Base-by-base conservation (phyloP, 2,888 invertebrate genomes). In the Lordiphosa fenestrarum region DNA sequence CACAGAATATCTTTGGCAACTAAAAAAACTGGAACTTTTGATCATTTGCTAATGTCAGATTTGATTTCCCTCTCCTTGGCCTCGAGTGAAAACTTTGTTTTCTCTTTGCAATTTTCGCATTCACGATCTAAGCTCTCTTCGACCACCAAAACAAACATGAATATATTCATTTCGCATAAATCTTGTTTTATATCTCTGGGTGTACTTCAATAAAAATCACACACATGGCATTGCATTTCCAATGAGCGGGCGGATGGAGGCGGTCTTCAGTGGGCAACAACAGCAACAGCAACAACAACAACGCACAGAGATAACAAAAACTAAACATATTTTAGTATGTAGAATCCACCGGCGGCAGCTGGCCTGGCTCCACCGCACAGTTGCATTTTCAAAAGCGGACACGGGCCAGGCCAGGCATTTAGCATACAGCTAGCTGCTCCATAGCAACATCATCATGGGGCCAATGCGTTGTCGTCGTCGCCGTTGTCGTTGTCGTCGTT, bases 181-280 rank as follows among this genome's bases (percentile, higher is more conserved):
- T 73, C 69, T 71, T 49, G 55, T 48, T 53, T 59, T 49, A 66
- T 77, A 77, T 68, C 56, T 60, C 51, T 30, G 9, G 49, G 50
- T 58, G 63, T 64, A 64, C 70, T 50, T 63, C 68, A 64, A 72
- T 74, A 70, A 70, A 73, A 74, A 68, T 68, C 74, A 72, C 74
- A 77, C 75, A 73, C 62, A 77, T 68, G 64, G 74, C 71, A 63
- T 67, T 76, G 78, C 76, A 76, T 77, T 76, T 50, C 51, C 73
- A 77, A 76, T 76, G 76, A 76, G 73, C 69, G 59, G 47, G 53
- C 60, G 71, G 75, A 64, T 71, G 56, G 53, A 71, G 74, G 76
- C 73, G 74, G 73, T 60, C 46, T 61, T 53, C 62, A 65, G 13
- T 15, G 30, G 39, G 13, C 40, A 40, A 30, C 42, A 30, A 38